Evolutionary conservation across 2,888 invertebrate genomes (phyloP).

Genomic region (Acrocyrtus sp.): DNA sequence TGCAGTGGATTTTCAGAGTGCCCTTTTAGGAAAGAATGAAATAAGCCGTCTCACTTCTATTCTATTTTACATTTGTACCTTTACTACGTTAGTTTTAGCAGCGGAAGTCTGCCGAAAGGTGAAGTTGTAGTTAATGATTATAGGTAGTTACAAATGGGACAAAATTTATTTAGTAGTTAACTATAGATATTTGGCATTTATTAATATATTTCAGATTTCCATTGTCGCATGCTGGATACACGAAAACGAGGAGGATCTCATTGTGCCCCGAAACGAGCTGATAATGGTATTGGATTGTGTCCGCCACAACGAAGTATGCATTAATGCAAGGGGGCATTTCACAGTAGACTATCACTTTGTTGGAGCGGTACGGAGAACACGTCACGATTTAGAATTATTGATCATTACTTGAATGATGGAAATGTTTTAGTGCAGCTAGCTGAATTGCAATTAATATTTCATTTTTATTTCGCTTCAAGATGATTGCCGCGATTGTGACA

Average conservation of each 20-base stretch:
- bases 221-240: slow-evolving; percentile 12
- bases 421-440: not conserved
- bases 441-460: slow-evolving; percentile 4
- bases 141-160: too few relatives aligned
- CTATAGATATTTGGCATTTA: too few relatives aligned
- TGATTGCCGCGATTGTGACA: slow-evolving; percentile 15
- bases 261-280: slow-evolving; percentile 14
- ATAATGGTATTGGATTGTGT: slow-evolving; percentile 24
- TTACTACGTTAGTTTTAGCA: slow-evolving; percentile 9
- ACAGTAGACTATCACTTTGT: slow-evolving; percentile 26
- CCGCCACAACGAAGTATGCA: slow-evolving; percentile 15
- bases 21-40: not conserved
- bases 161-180: too few relatives aligned
- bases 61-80: slow-evolving; percentile 12
- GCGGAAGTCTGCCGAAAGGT: slow-evolving; percentile 29
- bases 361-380: slow-evolving; percentile 17
- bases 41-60: slow-evolving; percentile 1
- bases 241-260: slow-evolving; percentile 5
- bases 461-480: slow-evolving; percentile 4
- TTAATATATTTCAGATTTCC: slow-evolving; percentile 5
- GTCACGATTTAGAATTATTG: too few relatives aligned
- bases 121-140: too few relatives aligned
- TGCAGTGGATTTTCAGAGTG: slow-evolving; percentile 26
- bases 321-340: slow-evolving; percentile 21
- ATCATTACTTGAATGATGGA: too few relatives aligned